Evolutionary conservation across 2,888 invertebrate species (phyloP).

Genomic region (Eretmocerus hayati): DNA sequence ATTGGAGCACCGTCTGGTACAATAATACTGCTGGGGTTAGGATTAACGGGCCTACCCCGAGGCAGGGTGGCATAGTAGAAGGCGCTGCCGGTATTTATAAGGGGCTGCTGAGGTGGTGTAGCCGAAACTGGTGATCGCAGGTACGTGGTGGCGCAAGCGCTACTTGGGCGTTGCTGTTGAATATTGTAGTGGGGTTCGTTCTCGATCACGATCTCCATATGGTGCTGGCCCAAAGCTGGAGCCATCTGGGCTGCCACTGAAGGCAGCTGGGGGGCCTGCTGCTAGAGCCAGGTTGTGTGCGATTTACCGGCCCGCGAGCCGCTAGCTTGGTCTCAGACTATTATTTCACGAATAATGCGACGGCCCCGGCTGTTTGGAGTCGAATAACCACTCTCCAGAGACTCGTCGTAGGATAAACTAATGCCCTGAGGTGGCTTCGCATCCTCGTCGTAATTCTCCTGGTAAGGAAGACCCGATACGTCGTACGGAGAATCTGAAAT

Average conservation of each 20-base stretch:
- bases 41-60: conserved; percentile 21
- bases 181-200: conserved; percentile 32
- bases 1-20: conserved; percentile 27
- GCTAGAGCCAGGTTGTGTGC: conserved; percentile 46
- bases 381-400: conserved; percentile 87
- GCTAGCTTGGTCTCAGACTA: conserved; percentile 61
- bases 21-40: conserved; percentile 18
- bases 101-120: conserved; percentile 14
- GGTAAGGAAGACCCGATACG: conserved; percentile 83
- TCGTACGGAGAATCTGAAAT: conserved; percentile 84
- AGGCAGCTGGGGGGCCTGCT: conserved; percentile 38
- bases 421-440: conserved; percentile 81
- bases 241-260: conserved; percentile 15
- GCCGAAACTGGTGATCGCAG: conserved; percentile 22
- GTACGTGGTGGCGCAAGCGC: conserved; percentile 17
- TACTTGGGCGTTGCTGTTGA: conserved; percentile 22
- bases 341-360: conserved; percentile 89
- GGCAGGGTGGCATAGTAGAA: conserved; percentile 32
- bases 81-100: conserved; percentile 11
- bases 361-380: conserved; percentile 89
- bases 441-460: conserved; percentile 69
- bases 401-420: conserved; percentile 87
- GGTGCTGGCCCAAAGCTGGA: conserved; percentile 30
- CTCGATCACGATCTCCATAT: conserved; percentile 44
- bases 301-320: conserved; percentile 45